Conservation (phyloP, 2,888 invertebrate genomes). For the Fabriciana adippe region DNA sequence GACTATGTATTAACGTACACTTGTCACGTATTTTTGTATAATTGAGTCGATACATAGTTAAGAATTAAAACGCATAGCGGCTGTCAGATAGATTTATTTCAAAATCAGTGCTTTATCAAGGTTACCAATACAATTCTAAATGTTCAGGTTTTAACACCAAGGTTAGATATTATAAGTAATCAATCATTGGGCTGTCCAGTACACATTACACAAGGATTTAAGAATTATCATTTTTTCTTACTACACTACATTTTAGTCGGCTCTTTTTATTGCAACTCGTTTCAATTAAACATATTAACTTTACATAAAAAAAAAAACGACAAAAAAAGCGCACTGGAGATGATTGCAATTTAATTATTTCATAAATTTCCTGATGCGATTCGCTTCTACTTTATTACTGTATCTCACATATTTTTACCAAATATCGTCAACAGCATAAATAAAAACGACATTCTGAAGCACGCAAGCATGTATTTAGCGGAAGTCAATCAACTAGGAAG, state of each 20-base stretch:
- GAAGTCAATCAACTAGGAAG: slow-evolving; percentile 45
- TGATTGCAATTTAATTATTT: not conserved
- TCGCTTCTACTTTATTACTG: not conserved
- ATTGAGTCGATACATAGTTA: slow-evolving; percentile 56
- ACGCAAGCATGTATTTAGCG: slow-evolving; percentile 30
- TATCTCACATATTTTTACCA: slow-evolving; percentile 15
- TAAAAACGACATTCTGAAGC: slow-evolving; percentile 1
- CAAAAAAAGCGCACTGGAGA: too few species aligned
- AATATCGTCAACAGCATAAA: slow-evolving; percentile 7
- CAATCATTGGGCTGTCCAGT: not conserved
- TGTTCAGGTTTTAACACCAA: slow-evolving; percentile 19
- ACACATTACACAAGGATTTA: too few species aligned
- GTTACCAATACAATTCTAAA: slow-evolving; percentile 38
- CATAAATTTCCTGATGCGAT: slow-evolving; percentile 3
- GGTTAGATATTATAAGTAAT: slow-evolving; percentile 15
- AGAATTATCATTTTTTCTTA: too few species aligned
- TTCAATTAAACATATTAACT: too few species aligned
- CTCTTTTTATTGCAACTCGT: too few species aligned
- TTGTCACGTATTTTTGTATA: slow-evolving; percentile 66
- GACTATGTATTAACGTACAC: slow-evolving; percentile 56
- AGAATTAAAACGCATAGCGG: slow-evolving; percentile 47
- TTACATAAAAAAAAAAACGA: too few species aligned
- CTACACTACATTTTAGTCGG: too few species aligned
- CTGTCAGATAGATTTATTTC: slow-evolving; percentile 52
- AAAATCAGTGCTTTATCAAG: slow-evolving; percentile 40